phyloP scores from a whole-genome alignment of 2,113 vertebrate genomes.

The Pelecanoides urinatrix region DNA sequence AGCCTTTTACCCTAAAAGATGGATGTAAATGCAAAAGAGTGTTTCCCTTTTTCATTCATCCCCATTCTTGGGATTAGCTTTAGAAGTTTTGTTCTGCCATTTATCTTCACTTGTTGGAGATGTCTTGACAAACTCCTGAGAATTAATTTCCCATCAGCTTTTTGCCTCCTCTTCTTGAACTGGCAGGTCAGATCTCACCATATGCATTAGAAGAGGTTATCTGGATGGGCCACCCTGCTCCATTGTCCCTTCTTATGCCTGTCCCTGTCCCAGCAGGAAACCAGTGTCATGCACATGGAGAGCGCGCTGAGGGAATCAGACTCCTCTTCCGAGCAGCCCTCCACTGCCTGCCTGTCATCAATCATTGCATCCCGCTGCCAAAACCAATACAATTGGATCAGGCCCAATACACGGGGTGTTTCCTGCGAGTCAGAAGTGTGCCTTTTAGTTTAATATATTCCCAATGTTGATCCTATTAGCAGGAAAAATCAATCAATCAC shows the following conservation, averaged over 20 bases:
- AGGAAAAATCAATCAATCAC: constrained; percentile 77
- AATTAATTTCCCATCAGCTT: constrained; percentile 73
- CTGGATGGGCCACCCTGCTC: constrained; percentile 55
- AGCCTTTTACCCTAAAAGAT: not conserved
- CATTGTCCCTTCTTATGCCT: constrained; percentile 28
- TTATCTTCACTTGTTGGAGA: constrained; percentile 79
- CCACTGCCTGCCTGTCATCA: constrained; percentile 64
- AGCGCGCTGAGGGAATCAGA: not conserved
- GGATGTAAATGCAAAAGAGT: constrained; percentile 54
- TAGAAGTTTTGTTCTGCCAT: constrained; percentile 71
- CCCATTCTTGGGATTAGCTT: constrained; percentile 52
- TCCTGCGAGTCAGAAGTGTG: constrained; percentile 45
- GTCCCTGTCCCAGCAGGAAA: constrained; percentile 21
- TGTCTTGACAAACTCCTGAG: constrained; percentile 74
- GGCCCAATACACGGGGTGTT: constrained; percentile 5
- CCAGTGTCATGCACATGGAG: not conserved
- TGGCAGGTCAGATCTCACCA: constrained; percentile 46
- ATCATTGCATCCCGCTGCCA: constrained; percentile 67
- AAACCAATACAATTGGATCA: constrained; percentile 55
- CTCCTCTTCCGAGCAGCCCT: constrained; percentile 12
- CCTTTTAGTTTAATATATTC: constrained; percentile 51
- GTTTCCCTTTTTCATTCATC: constrained; percentile 18
- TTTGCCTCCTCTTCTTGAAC: constrained; percentile 37
- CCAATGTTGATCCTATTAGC: constrained; percentile 55
- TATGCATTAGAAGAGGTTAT: constrained; percentile 27